These are phyloP conservation scores for Phrynosoma platyrhinos DNA, from an alignment of 2,113 vertebrate species.

Conservation along the genomic window DNA sequence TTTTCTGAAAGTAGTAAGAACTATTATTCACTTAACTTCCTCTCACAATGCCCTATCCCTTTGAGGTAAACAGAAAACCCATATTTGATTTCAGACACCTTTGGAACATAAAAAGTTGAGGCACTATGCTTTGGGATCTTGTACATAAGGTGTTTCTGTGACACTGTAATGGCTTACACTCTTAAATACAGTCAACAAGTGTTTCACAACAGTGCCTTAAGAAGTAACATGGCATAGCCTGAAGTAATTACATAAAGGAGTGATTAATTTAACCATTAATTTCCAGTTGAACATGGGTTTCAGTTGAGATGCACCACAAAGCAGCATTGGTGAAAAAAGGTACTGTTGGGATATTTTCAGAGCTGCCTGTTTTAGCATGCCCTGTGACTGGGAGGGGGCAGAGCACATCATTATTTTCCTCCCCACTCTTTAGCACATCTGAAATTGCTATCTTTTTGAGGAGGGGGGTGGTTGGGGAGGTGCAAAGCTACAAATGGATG, in stretches of 20 bases:
- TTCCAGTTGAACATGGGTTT: slow-evolving; percentile 27
- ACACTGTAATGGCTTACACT: neutral
- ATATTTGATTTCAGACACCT: neutral
- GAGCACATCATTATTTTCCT: too few relatives aligned
- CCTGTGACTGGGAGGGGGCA: too few relatives aligned
- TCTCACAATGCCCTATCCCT: neutral
- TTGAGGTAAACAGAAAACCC: neutral
- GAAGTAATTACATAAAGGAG: slow-evolving; percentile 35
- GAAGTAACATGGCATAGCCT: neutral
- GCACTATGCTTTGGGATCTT: neutral
- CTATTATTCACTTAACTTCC: neutral
- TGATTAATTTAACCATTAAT: slow-evolving; percentile 40
- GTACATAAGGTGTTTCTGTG: neutral
- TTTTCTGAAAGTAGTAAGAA: neutral
- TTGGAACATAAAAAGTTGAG: neutral
- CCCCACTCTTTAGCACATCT: too few relatives aligned
- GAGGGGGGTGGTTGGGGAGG: too few relatives aligned
- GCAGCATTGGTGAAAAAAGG: neutral
- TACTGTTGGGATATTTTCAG: too few relatives aligned
- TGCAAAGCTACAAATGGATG: too few relatives aligned
- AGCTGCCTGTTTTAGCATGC: too few relatives aligned
- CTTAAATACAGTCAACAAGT: neutral
- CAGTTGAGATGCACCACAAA: slow-evolving; percentile 9
- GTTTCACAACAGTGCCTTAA: slow-evolving; percentile 10
- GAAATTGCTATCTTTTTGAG: too few relatives aligned